These are phyloP conservation scores for Oncopodura yosiiana DNA, from an alignment of 1,140 invertebrate genomes.

Conservation along the genomic window DNA sequence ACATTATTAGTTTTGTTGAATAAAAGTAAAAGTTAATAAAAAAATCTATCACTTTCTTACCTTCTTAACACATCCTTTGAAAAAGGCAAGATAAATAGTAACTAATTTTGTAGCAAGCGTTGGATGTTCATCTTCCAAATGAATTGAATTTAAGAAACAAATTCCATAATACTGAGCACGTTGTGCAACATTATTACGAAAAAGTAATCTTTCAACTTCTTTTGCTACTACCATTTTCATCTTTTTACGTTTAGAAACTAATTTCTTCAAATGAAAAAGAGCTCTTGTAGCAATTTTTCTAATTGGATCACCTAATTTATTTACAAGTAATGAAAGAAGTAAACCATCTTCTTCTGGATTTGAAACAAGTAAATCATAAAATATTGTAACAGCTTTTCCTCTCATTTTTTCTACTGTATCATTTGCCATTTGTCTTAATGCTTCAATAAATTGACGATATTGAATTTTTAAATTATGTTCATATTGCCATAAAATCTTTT, in stretches of 20 bases:
- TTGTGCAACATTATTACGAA: conserved; percentile 66
- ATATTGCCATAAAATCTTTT: conserved; percentile 56
- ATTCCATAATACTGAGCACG: conserved; percentile 88
- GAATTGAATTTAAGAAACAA: conserved; percentile 78
- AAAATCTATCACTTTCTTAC: conserved; percentile 34
- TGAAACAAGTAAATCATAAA: conserved; percentile 66
- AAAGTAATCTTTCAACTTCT: conserved; percentile 83
- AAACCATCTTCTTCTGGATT: conserved; percentile 83
- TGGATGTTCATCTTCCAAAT: conserved; percentile 57
- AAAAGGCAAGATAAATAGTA: conserved; percentile 88
- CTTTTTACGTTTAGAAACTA: conserved; percentile 76
- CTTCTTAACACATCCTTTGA: conserved; percentile 81
- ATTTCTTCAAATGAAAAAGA: conserved; percentile 70
- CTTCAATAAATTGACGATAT: conserved; percentile 61
- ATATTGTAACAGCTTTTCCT: conserved; percentile 64
- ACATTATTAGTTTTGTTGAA: too few species aligned
- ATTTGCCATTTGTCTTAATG: conserved; percentile 52
- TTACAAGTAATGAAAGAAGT: conserved; percentile 70
- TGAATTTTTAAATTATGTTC: conserved; percentile 70
- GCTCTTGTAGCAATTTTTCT: conserved; percentile 77
- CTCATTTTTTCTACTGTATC: conserved; percentile 68
- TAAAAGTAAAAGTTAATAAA: not conserved
- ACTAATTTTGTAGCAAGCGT: conserved; percentile 72
- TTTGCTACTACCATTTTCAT: conserved; percentile 80
- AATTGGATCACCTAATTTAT: conserved; percentile 90